These are phyloP conservation scores for Leucozona laternaria DNA, from an alignment of 2,888 invertebrate genomes.

Conservation along the genomic window DNA sequence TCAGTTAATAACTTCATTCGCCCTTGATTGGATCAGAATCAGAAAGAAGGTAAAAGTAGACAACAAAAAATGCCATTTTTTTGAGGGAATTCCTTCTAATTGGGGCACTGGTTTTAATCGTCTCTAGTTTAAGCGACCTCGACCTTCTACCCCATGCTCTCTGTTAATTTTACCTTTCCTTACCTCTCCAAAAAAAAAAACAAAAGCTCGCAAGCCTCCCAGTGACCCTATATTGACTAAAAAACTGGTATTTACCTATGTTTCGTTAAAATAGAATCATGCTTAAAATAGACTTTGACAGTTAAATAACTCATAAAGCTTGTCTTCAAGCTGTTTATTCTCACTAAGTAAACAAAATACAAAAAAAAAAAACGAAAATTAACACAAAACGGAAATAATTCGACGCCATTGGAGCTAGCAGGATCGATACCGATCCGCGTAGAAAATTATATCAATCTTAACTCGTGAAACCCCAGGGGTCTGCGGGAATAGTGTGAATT, in stretches of 20 bases:
- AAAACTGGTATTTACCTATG: neutral
- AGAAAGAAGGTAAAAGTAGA: too few relatives aligned
- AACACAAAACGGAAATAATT: constrained; percentile 39
- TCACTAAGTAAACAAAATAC: neutral
- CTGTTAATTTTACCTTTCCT: too few relatives aligned
- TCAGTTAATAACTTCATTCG: too few relatives aligned
- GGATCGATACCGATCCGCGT: constrained; percentile 66
- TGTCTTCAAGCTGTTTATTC: constrained; percentile 12
- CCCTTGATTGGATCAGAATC: too few relatives aligned
- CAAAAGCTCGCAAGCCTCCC: too few relatives aligned
- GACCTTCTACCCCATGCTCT: too few relatives aligned
- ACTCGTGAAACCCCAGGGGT: constrained; percentile 21
- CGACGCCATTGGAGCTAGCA: constrained; percentile 33
- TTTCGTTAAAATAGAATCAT: neutral
- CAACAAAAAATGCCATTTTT: too few relatives aligned
- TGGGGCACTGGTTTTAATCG: too few relatives aligned
- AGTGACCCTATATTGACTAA: neutral
- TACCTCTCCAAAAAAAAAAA: too few relatives aligned
- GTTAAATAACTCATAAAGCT: constrained; percentile 38
- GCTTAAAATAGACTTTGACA: constrained; percentile 29
- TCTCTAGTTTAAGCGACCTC: too few relatives aligned
- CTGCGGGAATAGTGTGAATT: constrained; percentile 39
- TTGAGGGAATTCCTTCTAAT: too few relatives aligned
- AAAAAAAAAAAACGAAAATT: neutral
- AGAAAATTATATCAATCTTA: constrained; percentile 52